These are phyloP conservation scores for Brachypodius melanocephalos DNA, from an alignment of 2,113 vertebrate genomes.

Conservation along the genomic window DNA sequence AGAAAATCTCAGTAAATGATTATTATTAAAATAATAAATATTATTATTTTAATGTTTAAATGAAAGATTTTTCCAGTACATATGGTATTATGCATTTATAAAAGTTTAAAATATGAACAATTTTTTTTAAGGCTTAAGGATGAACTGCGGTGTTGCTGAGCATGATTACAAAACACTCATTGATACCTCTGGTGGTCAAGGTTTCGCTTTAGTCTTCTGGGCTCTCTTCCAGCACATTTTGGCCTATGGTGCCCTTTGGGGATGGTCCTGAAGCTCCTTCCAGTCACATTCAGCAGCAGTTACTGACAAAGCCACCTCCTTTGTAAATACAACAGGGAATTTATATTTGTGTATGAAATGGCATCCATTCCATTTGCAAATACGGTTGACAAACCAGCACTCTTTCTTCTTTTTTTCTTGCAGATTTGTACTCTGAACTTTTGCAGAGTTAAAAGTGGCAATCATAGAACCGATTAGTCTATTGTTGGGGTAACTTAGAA, in stretches of 20 bases:
- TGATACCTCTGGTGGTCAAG: neutral
- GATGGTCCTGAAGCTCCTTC: neutral
- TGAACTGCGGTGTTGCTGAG: neutral
- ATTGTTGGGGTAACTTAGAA: neutral
- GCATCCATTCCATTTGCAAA: neutral
- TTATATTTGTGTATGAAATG: neutral
- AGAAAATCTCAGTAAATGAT: neutral
- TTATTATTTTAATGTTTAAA: neutral
- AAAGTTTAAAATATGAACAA: neutral
- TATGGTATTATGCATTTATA: neutral
- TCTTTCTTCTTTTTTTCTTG: neutral
- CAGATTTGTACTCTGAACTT: neutral
- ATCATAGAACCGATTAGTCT: neutral
- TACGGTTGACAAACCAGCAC: neutral
- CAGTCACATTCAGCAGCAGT: neutral
- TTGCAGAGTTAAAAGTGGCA: neutral
- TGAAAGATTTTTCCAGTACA: neutral
- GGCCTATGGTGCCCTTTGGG: neutral
- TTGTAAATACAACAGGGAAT: neutral
- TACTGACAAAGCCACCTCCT: neutral
- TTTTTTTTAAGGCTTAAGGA: neutral
- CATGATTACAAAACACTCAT: neutral
- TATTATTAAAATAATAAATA: neutral
- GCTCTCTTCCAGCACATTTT: neutral
- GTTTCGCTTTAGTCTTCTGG: neutral